phyloP scores from a whole-genome alignment of 2,113 vertebrate genomes.

The Hyla sarda region DNA sequence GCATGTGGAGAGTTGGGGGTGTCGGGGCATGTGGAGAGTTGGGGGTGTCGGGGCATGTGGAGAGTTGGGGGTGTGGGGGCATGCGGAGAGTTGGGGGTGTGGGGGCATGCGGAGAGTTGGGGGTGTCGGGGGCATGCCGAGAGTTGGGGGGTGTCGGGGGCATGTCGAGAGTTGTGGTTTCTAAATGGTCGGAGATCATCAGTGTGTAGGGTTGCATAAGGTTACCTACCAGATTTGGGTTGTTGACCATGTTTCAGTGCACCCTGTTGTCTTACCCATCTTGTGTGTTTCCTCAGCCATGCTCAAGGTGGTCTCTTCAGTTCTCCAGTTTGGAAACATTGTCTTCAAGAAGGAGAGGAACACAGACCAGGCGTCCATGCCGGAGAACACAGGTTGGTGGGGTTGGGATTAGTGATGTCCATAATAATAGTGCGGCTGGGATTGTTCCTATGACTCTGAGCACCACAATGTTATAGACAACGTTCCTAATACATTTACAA shows the following conservation, averaged over 20 bases:
- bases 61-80: too few species aligned
- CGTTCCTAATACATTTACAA: too few species aligned
- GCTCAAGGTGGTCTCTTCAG: slow-evolving; percentile 96
- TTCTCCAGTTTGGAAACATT: slow-evolving; percentile 97
- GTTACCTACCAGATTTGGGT: background rate
- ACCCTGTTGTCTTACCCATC: background rate
- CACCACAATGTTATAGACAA: too few species aligned
- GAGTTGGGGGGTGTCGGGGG: too few species aligned
- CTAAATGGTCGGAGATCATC: background rate
- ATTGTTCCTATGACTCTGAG: too few species aligned
- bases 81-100: too few species aligned
- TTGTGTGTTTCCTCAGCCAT: slow-evolving; percentile 79
- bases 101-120: too few species aligned
- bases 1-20: too few species aligned
- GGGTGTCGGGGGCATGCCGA: too few species aligned
- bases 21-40: too few species aligned
- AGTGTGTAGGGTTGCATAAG: background rate
- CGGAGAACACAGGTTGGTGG: slow-evolving; percentile 91
- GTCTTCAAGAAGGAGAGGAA: slow-evolving; percentile 98
- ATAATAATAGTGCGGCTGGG: background rate
- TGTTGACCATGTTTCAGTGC: background rate
- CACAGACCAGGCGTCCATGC: slow-evolving; percentile 97
- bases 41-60: too few species aligned
- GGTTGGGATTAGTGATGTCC: background rate
- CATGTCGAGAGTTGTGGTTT: too few species aligned